Evolutionary conservation across 2,888 invertebrate genomes (phyloP), one percentile per base, ranked within the genome.

Genomic region (Spicauda simplicius): DNA sequence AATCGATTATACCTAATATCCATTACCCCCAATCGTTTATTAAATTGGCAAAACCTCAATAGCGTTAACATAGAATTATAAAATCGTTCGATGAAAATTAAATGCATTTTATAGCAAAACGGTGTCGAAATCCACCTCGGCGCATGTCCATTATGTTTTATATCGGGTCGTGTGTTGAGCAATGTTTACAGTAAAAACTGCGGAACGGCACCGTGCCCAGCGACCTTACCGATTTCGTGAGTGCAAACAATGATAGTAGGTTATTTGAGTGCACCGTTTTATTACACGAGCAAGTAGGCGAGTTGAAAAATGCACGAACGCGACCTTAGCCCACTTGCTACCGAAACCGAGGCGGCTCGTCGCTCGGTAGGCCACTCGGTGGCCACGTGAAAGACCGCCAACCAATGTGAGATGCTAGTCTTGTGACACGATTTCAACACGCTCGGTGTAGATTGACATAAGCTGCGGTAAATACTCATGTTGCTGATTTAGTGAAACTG

Each of bases 321-420:
- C 84, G 89, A 86, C 91, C 91, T 91, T 91, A 89, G 87, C 90
- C 89, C 77, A 89, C 80, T 85, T 88, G 80, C 72, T 70, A 76
- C 77, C 80, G 78, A 74, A 25, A 25, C 25, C 55, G 73, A 69
- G 72, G 70, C 59, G 48, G 60, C 52, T 50, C 59, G 30, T 11
- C 57, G 61, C 33, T 45, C 30, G 48, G 50, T 56, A 56, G n/a
- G 57, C 71, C 72, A 70, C 69, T 71, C 69, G 69, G 72, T 70
- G 71, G 69, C 66, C 60, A 61, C 70, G 73, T 74, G 76, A 77
- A 77, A 76, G 12, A 76, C 74, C 68, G 76, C 75, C 77, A 74
- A 71, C 70, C 62, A 71, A 69, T 66, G 57, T 62, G 64, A 67
- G 69, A 66, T 67, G 69, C 66, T 70, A 65, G 70, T 72, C 70